Percentiles rank a stretch among this genome's conserved stretches.
Conservation (phyloP, 2,888 invertebrate species). For the Luperina testacea region DNA sequence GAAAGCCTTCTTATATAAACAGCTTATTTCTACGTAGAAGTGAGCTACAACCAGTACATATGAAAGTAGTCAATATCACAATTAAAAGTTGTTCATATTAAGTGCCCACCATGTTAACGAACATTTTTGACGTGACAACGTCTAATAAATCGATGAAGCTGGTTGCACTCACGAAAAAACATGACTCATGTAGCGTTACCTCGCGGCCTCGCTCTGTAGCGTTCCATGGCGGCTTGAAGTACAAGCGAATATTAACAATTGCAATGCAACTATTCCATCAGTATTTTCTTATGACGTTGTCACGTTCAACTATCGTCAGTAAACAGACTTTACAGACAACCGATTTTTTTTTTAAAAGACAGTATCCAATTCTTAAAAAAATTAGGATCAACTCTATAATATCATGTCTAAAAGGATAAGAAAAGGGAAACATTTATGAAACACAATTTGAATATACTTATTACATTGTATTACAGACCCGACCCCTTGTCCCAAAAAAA, state of each 20-base stretch:
- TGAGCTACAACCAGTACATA: background rate
- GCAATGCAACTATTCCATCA: no score
- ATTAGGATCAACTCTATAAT: background rate
- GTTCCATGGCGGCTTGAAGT: no score
- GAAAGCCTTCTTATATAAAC: background rate
- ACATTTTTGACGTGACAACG: no score
- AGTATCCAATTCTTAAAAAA: background rate
- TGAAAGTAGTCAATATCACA: background rate
- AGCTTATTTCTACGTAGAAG: background rate
- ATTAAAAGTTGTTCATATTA: background rate
- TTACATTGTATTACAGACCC: constrained; percentile 8
- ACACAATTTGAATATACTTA: constrained; percentile 31
- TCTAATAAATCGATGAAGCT: no score
- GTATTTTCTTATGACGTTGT: no score
- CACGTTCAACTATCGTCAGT: no score
- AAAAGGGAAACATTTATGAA: constrained; percentile 13
- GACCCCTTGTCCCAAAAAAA: constrained; percentile 20
- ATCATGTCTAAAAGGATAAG: background rate
- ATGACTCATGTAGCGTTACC: no score
- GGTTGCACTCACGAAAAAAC: no score
- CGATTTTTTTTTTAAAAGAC: background rate
- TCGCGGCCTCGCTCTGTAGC: no score
- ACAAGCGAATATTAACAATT: no score
- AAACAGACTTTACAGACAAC: no score
- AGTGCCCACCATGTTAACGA: background rate